These are phyloP conservation scores for Parnassius mnemosyne DNA, from an alignment of 2,888 invertebrate species.

Conservation along the genomic window DNA sequence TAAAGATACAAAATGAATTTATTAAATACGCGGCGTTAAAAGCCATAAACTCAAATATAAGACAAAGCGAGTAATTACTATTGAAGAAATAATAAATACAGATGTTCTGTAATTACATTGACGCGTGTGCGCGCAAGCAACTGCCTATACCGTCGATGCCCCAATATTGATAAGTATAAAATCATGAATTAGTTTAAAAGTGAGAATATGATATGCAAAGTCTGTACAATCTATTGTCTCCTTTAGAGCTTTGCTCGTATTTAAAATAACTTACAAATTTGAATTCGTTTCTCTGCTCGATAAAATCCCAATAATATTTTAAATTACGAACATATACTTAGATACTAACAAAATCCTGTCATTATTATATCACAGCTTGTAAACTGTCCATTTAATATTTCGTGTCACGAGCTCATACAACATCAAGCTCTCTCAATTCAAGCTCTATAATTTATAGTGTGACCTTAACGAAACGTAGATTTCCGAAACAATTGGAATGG, in stretches of 20 bases:
- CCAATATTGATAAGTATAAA: conserved; percentile 2
- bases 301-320: too few species aligned
- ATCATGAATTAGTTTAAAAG: not conserved
- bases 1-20: conserved; percentile 11
- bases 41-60: conserved; percentile 28
- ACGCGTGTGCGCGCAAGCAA: not conserved
- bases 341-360: not conserved
- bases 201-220: too few species aligned
- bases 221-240: not conserved
- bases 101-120: conserved; percentile 34
- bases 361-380: conserved; percentile 10
- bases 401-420: too few species aligned
- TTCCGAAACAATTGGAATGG: conserved; percentile 2
- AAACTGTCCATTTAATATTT: conserved; percentile 6
- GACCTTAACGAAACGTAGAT: not conserved
- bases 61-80: conserved; percentile 44
- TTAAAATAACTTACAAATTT: not conserved
- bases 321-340: too few species aligned
- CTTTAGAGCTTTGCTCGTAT: not conserved
- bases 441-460: too few species aligned
- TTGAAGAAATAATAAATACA: conserved; percentile 41
- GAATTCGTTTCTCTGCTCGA: not conserved
- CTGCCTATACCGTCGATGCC: not conserved
- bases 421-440: too few species aligned
- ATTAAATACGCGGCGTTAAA: conserved; percentile 25